Evolutionary conservation across 2,113 vertebrate species (phyloP), one percentile per base, ranked within the genome.

Genomic region (Syngnathoides biaculeatus): DNA sequence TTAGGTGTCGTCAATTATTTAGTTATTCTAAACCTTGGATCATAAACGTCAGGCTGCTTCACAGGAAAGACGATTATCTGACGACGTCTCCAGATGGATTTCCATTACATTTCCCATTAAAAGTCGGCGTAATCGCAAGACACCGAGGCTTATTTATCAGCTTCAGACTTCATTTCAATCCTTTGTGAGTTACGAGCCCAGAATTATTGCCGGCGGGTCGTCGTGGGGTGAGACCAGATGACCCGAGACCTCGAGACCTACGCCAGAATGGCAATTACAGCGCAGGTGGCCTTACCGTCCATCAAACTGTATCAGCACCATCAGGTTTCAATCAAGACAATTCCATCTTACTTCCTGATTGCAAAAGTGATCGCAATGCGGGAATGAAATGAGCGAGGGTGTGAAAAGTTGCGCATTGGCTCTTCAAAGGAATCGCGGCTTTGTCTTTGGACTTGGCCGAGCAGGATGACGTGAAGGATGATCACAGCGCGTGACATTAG

Each of bases 301-400:
- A 15, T 62, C 60, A 43, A 24, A 26, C 60, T 26, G 22, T 62
- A 62, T 62, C 22, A 15, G 22, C 2, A 43, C 22, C 39, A 43
- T 62, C 38, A 17, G 22, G 60, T 26, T 43, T 43, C 60, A 42
- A 42, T 61, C 59, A 40, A 3, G 59, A 22, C 11, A n/a, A 61
- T 62, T 43, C 60, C 60, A 15, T 26, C 60, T 26, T 26, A 43
- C 40, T 62, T 17, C 26, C 60, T 4, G 38, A 61, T 61, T 61
- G 20, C 38, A 56, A 56, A 15, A 1, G 11, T 8, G 26, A 30
- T 8, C 5, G 17, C 27, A 17, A 43, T 43, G 22, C 5, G 10
- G 13, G 14, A 13, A n/a, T 15, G 15, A 43, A 17, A 13, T 45
- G 20, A 59, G 35, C 13, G 30, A 38, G 5, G 30, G 17, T 19